Conservation (phyloP, 2,888 invertebrate species). For the Eupithecia abbreviata region DNA sequence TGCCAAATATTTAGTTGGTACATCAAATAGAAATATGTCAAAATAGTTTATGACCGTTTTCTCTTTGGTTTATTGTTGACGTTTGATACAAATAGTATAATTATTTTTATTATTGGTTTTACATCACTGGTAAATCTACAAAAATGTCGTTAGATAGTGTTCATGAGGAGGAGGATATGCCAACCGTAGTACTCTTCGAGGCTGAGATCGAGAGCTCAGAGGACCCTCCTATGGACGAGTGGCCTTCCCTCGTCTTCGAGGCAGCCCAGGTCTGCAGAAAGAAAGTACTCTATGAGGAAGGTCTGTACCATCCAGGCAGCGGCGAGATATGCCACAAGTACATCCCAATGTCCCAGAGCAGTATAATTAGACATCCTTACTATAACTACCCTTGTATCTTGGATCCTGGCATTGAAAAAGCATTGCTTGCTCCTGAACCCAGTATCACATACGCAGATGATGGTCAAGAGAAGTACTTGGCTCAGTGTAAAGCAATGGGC, state of each 20-base stretch:
- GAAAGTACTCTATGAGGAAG: conserved; percentile 49
- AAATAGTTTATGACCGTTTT: background rate
- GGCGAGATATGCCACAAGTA: conserved; percentile 68
- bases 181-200: conserved; percentile 35
- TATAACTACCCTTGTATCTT: conserved; percentile 65
- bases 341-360: conserved; percentile 62
- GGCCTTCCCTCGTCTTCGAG: conserved; percentile 63
- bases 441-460: conserved; percentile 59
- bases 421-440: conserved; percentile 56
- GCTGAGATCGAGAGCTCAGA: conserved; percentile 56
- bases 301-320: conserved; percentile 62
- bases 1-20: too few species aligned
- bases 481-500: conserved; percentile 64
- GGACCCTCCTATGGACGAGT: conserved; percentile 66
- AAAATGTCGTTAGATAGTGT: conserved; percentile 19
- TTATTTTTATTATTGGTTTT: conserved; percentile 15
- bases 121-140: conserved; percentile 9
- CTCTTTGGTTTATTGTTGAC: background rate
- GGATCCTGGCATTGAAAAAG: conserved; percentile 69
- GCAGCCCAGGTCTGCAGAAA: conserved; percentile 54
- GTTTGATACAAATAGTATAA: background rate
- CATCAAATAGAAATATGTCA: too few species aligned
- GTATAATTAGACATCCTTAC: conserved; percentile 64
- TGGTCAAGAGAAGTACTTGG: conserved; percentile 68
- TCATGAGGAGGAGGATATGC: conserved; percentile 10